Conservation (phyloP, 2,888 invertebrate species). For the Agrochola macilenta region DNA sequence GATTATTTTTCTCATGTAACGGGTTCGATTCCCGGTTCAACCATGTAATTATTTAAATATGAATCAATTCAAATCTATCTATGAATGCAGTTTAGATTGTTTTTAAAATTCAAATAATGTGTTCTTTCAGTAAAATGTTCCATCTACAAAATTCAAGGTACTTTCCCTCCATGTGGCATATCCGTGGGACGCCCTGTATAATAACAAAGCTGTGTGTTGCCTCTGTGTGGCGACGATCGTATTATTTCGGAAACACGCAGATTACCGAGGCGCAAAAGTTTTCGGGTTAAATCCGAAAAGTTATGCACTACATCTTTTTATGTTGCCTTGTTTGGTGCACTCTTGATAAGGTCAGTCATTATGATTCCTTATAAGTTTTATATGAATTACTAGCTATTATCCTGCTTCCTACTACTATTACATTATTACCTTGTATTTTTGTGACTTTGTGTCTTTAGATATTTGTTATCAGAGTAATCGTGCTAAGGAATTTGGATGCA, state of each 20-base stretch:
- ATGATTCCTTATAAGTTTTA: background rate
- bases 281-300: background rate
- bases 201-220: background rate
- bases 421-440: background rate
- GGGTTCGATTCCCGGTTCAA: no score
- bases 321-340: background rate
- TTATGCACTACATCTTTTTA: background rate
- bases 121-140: no score
- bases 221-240: background rate
- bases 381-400: background rate
- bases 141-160: no score
- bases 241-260: background rate
- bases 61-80: no score
- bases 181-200: no score
- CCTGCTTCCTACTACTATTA: background rate
- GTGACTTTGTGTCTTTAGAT: background rate
- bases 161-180: no score
- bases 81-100: no score
- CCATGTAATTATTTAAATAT: no score
- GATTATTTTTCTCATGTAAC: no score
- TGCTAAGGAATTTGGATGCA: background rate
- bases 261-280: background rate
- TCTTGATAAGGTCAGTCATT: slow-evolving; percentile 1
- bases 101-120: no score
- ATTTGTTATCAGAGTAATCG: no score